phyloP scores from a whole-genome alignment of 2,797 vertebrate genomes.

The Brotogeris chrysoptera region DNA sequence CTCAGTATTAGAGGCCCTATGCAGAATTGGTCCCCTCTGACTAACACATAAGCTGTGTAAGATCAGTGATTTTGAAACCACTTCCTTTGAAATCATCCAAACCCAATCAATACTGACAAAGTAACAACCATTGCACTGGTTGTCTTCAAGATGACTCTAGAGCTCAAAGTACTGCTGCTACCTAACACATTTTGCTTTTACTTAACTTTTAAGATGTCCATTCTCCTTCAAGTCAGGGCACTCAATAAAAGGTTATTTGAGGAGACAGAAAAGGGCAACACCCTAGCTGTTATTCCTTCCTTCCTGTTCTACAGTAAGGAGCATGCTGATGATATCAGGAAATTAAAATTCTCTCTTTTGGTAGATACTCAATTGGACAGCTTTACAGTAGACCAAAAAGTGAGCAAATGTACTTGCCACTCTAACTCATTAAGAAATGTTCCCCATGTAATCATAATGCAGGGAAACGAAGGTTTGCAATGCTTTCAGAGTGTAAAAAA shows the following conservation, averaged over 20 bases:
- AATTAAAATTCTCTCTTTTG: background rate
- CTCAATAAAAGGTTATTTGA: background rate
- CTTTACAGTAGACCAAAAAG: background rate
- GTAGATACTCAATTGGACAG: background rate
- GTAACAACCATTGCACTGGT: background rate
- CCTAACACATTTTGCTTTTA: background rate
- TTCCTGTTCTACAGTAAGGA: background rate
- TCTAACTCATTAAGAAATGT: background rate
- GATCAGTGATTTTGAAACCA: background rate
- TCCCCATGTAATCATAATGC: background rate
- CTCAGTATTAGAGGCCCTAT: background rate
- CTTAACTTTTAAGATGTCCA: background rate
- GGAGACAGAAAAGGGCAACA: background rate
- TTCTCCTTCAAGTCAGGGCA: background rate
- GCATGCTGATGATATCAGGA: background rate
- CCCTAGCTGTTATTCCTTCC: background rate
- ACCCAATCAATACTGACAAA: background rate
- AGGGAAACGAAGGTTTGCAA: background rate
- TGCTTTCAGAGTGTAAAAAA: background rate
- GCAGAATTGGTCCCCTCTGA: background rate
- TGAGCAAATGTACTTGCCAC: background rate
- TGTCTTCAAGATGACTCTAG: background rate
- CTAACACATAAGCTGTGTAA: background rate
- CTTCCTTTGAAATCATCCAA: background rate
- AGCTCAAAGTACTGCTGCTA: background rate